Conservation (phyloP, 2,888 invertebrate species). For the Aelia acuminata region DNA sequence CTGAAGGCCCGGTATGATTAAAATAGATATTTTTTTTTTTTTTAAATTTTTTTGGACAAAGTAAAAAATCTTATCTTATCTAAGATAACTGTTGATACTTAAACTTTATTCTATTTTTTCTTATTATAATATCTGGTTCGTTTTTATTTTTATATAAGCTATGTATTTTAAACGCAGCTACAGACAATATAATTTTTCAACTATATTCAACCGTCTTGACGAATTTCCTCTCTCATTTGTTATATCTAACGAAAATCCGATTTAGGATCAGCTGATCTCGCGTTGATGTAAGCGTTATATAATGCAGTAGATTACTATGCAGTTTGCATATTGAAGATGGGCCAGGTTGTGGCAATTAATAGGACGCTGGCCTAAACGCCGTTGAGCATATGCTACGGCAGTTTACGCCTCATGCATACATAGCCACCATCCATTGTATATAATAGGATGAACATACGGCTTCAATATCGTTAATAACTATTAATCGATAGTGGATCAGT, state of each 20-base stretch:
- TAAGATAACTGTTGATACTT: no score
- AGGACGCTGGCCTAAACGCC: neutral
- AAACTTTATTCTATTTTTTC: no score
- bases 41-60: no score
- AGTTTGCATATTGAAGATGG: slow-evolving; percentile 45
- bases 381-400: slow-evolving; percentile 16
- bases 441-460: neutral
- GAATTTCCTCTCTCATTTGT: no score
- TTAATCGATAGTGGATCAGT: slow-evolving; percentile 2
- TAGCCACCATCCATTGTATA: slow-evolving; percentile 1
- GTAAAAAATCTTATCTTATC: no score
- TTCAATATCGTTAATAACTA: neutral
- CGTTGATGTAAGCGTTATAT: neutral
- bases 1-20: no score
- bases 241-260: neutral
- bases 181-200: no score
- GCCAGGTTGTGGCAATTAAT: slow-evolving; percentile 31
- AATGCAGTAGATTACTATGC: slow-evolving; percentile 12
- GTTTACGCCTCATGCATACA: slow-evolving; percentile 51
- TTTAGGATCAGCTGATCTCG: neutral
- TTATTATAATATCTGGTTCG: no score
- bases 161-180: no score
- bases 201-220: no score
- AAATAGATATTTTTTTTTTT: no score
- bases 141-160: no score